Percentiles rank a stretch among this genome's conserved stretches.
These are phyloP conservation scores for Seriola dumerili DNA, from an alignment of 2,113 vertebrate species.

Conservation along the genomic window DNA sequence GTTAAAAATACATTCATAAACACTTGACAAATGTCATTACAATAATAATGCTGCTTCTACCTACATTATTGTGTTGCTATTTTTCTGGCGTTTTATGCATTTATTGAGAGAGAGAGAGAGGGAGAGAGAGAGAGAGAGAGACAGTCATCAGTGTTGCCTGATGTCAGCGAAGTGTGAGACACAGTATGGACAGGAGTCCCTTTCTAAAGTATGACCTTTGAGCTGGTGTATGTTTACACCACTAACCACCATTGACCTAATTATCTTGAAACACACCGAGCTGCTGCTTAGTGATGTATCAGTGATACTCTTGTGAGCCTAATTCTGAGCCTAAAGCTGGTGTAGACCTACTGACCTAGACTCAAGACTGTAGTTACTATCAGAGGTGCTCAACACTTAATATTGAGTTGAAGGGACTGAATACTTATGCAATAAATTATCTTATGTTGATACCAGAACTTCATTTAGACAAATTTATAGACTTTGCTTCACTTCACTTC, in stretches of 20 bases:
- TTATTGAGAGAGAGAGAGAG: no score
- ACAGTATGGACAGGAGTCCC: conserved; percentile 40
- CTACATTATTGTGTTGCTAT: no score
- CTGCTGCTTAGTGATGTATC: conserved; percentile 20
- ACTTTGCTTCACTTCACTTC: background rate
- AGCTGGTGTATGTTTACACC: conserved; percentile 61
- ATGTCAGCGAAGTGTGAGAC: conserved; percentile 18
- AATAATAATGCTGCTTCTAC: no score
- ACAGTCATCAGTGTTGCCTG: background rate
- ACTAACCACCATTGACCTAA: conserved; percentile 69
- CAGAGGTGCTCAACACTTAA: background rate
- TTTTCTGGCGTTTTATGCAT: no score
- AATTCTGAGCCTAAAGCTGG: background rate
- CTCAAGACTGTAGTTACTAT: background rate
- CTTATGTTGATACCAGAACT: background rate
- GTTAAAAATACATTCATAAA: no score
- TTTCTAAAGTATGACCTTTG: conserved; percentile 61
- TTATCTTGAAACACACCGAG: conserved; percentile 60
- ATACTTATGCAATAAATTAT: background rate
- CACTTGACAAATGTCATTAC: no score
- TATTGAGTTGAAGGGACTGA: background rate
- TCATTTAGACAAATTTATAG: background rate
- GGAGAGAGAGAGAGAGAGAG: no score
- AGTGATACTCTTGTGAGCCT: conserved; percentile 3
- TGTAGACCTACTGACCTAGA: conserved; percentile 1